Conservation (phyloP, 2,888 invertebrate genomes). For the Drosophila incognita region DNA sequence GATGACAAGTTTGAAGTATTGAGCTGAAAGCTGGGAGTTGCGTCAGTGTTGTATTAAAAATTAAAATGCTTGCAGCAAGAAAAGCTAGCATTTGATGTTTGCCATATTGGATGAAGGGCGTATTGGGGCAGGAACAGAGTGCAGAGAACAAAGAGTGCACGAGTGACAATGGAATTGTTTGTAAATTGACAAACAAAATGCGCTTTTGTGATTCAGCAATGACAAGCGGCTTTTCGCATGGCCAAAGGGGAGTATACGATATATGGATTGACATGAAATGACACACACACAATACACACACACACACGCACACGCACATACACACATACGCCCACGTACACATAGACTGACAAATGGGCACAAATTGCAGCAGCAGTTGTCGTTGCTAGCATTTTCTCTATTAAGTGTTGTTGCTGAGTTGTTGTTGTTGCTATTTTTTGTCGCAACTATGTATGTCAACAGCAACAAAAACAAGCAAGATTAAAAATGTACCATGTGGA, state of each 20-base stretch:
- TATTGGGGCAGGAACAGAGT: not conserved
- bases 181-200: conserved; percentile 60
- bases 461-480: conserved; percentile 7
- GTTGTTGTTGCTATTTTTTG: conserved; percentile 17
- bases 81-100: conserved; percentile 40
- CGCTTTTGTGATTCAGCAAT: conserved; percentile 50
- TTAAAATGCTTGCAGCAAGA: conserved; percentile 53
- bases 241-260: conserved; percentile 66
- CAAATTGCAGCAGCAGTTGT: conserved; percentile 57
- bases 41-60: conserved; percentile 54
- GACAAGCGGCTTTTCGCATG: conserved; percentile 41
- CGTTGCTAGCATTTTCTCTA: conserved; percentile 39
- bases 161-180: conserved; percentile 58
- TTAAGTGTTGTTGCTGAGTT: conserved; percentile 17
- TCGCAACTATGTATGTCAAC: conserved; percentile 43
- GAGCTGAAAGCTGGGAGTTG: not conserved
- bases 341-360: conserved; percentile 61
- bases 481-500: not conserved
- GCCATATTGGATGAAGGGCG: not conserved
- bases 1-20: conserved; percentile 11
- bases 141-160: conserved; percentile 17
- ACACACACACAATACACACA: conserved; percentile 29
- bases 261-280: conserved; percentile 53
- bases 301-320: conserved; percentile 1
- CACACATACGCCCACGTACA: not conserved